Evolutionary conservation across 1,140 invertebrate genomes (phyloP), one percentile per base, ranked within the genome.

Genomic region (Drosophila ohnishii): DNA sequence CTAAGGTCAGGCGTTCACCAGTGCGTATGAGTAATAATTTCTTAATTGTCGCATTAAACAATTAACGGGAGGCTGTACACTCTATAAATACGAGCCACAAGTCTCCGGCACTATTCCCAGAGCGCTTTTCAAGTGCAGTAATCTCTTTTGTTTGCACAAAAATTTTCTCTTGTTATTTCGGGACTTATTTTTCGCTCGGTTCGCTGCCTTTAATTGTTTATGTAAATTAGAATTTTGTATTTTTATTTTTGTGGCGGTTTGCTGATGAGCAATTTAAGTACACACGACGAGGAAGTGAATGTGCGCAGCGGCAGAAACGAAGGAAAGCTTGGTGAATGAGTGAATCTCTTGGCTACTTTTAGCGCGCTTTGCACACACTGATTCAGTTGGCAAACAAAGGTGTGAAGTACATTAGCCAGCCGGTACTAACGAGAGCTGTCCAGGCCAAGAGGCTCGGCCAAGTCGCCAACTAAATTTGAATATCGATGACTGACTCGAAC

Each of bases 1-100:
- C 45, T 86, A 85, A 85, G 81, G 81, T 85, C 81, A 85, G 74
- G 67, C 81, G 82, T 86, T 85, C 81, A 85, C 78, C 81, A 86
- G 74, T 81, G 81, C 82, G 81, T 86, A 78, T 85, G 81, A 85
- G 81, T 80, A 85, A 85, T 75, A 80, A 71, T 67, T 67, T 81
- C 80, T 80, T 80, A 83, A 83, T 83, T 84, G 80, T 79, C 80
- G 58, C 80, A 75, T 84, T 84, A 75, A 83, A 51, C 76, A 75
- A 80, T 80, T 83, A 80, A 80, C 60, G 64, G 35, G 34, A 16
- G 40, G 37, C 77, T 53, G 10, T 47, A 57, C 56, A 22, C 72
- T 62, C 60, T 47, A 56, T 45, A 53, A 50, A 61, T 60, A 44
- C 44, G 3, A 55, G 16, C 48, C 16, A 42, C 25, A 16, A 16